Conservation (phyloP, 1,140 invertebrate genomes). For the Caligus rogercresseyi region DNA sequence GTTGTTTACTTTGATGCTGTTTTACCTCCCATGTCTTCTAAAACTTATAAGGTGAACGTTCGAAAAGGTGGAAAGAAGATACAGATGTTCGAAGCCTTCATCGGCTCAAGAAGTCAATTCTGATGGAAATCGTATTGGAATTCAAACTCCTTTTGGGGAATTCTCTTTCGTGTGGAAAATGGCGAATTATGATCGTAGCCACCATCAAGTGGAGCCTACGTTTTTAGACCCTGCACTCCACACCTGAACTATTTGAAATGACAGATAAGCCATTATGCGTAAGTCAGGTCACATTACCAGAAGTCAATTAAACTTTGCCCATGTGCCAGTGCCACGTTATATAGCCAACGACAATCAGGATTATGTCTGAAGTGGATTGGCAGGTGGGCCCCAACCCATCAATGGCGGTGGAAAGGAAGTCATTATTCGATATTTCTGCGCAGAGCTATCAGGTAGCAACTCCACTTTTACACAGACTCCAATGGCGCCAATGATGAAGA, state of each 20-base stretch:
- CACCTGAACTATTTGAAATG: neutral
- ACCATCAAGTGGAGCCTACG: slow-evolving; percentile 52
- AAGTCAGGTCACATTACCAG: neutral
- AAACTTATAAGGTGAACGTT: neutral
- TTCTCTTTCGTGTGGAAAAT: neutral
- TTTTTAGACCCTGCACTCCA: slow-evolving; percentile 42
- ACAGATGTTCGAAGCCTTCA: too few species aligned
- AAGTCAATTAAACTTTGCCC: neutral
- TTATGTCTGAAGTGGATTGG: slow-evolving; percentile 68
- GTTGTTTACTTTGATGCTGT: neutral
- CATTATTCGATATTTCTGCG: slow-evolving; percentile 51
- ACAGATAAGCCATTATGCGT: neutral
- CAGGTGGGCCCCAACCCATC: slow-evolving; percentile 77
- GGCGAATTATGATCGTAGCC: neutral
- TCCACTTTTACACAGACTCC: slow-evolving; percentile 75
- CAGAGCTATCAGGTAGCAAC: too few species aligned
- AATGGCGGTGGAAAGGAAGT: slow-evolving; percentile 56
- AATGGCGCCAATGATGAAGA: slow-evolving; percentile 66
- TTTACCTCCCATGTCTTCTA: neutral
- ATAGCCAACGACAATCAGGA: neutral
- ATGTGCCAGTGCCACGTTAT: neutral
- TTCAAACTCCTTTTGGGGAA: neutral
- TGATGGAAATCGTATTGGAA: neutral
- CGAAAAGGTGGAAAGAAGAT: neutral
- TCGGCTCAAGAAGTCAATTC: too few species aligned